Percentiles rank a stretch among this genome's conserved stretches.
These are phyloP conservation scores for Caenorhabditis zanzibari DNA, from an alignment of 2,888 invertebrate species.

Conservation along the genomic window DNA sequence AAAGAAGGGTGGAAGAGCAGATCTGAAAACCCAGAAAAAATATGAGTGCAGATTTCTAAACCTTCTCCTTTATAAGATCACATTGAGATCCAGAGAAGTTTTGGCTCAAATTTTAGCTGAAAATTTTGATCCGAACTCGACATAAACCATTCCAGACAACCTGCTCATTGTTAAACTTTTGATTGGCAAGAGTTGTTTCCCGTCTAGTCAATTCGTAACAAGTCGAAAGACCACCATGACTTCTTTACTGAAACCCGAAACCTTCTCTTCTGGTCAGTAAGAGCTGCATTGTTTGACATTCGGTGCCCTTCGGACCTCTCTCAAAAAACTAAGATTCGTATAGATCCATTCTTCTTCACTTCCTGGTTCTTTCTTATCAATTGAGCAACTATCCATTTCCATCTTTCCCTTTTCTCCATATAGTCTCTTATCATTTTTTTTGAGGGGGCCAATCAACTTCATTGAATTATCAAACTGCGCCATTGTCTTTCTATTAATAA, in stretches of 20 bases:
- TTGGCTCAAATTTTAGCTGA: no score
- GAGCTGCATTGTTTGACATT: conserved; percentile 45
- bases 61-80: no score
- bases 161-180: not conserved
- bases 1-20: no score
- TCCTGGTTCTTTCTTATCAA: conserved; percentile 53
- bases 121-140: not conserved
- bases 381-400: conserved; percentile 7
- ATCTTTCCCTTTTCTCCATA: not conserved
- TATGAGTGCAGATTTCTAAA: not conserved
- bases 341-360: conserved; percentile 37
- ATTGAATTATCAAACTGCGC: conserved; percentile 58
- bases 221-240: conserved; percentile 38
- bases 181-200: conserved; percentile 5
- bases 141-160: not conserved
- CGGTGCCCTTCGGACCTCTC: conserved; percentile 53
- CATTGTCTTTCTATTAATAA: conserved; percentile 29
- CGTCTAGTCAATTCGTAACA: not conserved
- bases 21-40: not conserved
- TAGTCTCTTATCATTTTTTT: conserved; percentile 11
- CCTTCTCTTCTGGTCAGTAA: conserved; percentile 51
- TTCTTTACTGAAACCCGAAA: conserved; percentile 38
- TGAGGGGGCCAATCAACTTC: conserved; percentile 40
- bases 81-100: no score
- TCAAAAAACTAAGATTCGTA: conserved; percentile 47